phyloP scores from a whole-genome alignment of 1,140 invertebrate genomes.

The Elymnias hypermnestra region DNA sequence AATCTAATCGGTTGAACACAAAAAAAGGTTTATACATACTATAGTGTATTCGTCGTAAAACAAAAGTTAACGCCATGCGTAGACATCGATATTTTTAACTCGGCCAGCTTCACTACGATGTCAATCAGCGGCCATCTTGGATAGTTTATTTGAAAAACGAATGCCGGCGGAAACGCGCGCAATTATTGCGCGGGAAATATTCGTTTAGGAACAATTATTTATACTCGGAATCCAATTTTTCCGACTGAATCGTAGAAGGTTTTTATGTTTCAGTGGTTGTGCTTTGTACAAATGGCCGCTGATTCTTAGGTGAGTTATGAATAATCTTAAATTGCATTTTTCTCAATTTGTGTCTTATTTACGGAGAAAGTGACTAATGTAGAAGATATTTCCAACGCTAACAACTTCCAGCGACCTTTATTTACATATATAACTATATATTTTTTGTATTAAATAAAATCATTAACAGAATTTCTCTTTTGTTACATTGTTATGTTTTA shows the following conservation, averaged over 20 bases:
- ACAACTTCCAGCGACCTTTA: background rate
- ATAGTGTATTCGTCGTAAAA: too few relatives aligned
- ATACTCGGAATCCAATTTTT: background rate
- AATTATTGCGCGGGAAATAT: constrained; percentile 26
- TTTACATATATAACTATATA: background rate
- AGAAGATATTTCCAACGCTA: background rate
- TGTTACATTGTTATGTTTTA: too few relatives aligned
- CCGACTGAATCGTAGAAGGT: background rate
- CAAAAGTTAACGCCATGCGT: too few relatives aligned
- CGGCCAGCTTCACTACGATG: constrained; percentile 32
- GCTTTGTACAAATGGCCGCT: background rate
- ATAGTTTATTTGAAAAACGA: constrained; percentile 60
- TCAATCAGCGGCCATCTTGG: constrained; percentile 51
- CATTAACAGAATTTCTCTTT: too few relatives aligned
- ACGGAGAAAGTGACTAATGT: constrained; percentile 7
- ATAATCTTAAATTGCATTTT: too few relatives aligned
- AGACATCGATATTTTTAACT: constrained; percentile 17
- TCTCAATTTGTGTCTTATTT: constrained; percentile 1
- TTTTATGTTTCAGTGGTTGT: background rate
- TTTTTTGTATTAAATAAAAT: background rate
- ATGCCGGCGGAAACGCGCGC: constrained; percentile 41
- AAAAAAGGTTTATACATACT: too few relatives aligned
- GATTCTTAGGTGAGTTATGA: background rate
- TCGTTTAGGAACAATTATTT: constrained; percentile 12
- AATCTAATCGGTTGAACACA: too few relatives aligned